Base-by-base conservation (phyloP, 2,888 invertebrate genomes). In the Furcula furcula region DNA sequence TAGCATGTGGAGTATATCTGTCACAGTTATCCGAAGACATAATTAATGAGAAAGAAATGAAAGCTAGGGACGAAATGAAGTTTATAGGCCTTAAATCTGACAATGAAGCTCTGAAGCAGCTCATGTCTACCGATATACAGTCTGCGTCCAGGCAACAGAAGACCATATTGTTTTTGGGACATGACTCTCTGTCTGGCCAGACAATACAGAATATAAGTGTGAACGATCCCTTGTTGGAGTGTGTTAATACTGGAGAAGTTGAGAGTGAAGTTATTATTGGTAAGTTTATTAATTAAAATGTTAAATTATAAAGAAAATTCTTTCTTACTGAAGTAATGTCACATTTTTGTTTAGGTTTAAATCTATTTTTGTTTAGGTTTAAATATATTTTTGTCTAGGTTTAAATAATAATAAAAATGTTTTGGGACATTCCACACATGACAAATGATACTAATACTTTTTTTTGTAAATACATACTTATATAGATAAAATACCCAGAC, bases 181-280 rank as follows among this genome's bases (percentile, higher is more conserved):
- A 76, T 20, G 72, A 82, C 25, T 73, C 77, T 0, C 62, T 72
- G n/a, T 65, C 57, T 0, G 85, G 83, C 0, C 78, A 80, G 48
- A 86, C 86, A 0, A 72, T 86, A n/a, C 85, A 87, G 56, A 84
- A 81, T 42, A 86, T 87, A 38, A 63, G 76, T 1, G 68, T 79
- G 14, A 71, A 75, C 34, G 82, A 86, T 46, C 80, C 84, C 0
- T 42, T 53, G 1, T 23, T 81, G 28, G 63, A 69, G 30, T 86
- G 85, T 31, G 45, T 56, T 1, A 65, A 49, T 5, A 49, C 52
- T 5, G 55, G 40, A 3, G 60, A 65, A 9, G 51, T 53, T 1
- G 67, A 67, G 11, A 51, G 53, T 49, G 73, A 74, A 55, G 56
- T 67, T 35, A 45, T 59, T 36, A 52, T 68, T 43, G 78, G 76